Base-by-base conservation (phyloP, 2,113 vertebrate genomes). In the Cheirogaleus medius region DNA sequence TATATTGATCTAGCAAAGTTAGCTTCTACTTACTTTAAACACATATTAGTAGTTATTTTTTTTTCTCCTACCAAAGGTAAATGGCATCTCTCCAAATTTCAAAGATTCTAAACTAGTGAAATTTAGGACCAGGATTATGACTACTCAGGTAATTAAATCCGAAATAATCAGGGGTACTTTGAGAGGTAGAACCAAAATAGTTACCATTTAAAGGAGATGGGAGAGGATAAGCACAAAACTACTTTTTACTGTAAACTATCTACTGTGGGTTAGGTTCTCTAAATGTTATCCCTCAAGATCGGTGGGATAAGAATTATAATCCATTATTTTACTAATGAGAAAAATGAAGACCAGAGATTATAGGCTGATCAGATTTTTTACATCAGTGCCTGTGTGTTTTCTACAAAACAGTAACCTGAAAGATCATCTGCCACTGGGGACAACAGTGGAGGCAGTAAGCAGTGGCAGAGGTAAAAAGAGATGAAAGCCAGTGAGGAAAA, bases 61-160 rank as follows among this genome's bases (percentile, higher is more conserved):
- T 84, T 88, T 91, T 68, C 39, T 84, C 21, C 56, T 74, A 91
- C 60, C 52, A 91, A 84, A 90, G 49, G 29, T 88, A 85, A 77
- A 80, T 87, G 42, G 3, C n/a, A 56, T 94, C 39, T 56, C 76
- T 88, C 58, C 58, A 84, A 92, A 95, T 76, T 74, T 96, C 47
- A 83, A 20, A 87, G 23, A 80, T 86, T 42, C 52, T 89, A 69
- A 96, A 93, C 68, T 87, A 89, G 63, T 95, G 39, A 86, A 89
- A 90, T 88, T 95, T 85, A 94, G 34, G 77, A 64, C 14, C 37
- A 87, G 25, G 66, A 92, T 90, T 77, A 23, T 49, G n/a, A 66
- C 6, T 27, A 74, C 25, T 87, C 11, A 80, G 15, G 15, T 95
- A 47, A 80, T 96, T 94, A 87, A 66, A 52, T 92, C 27, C 34